phyloP scores from a whole-genome alignment of 2,888 invertebrate species.

The Nephrotoma appendiculata region DNA sequence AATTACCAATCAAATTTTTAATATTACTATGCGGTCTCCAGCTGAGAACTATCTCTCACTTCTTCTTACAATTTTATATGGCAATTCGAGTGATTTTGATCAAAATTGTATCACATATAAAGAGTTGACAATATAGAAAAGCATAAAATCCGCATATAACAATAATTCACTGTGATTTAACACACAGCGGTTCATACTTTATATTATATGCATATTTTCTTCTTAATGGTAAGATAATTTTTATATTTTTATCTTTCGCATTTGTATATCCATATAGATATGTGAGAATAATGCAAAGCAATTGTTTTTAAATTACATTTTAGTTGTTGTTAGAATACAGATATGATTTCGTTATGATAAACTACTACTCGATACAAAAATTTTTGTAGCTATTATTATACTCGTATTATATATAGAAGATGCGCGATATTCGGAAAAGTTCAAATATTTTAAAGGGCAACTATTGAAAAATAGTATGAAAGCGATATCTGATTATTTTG shows the following conservation, averaged over 20 bases:
- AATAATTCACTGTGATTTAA: neutral
- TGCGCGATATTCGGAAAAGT: neutral
- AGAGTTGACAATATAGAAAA: neutral
- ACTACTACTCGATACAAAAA: neutral
- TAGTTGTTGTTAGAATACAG: neutral
- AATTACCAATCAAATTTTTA: no score
- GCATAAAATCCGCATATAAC: neutral
- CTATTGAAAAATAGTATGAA: neutral
- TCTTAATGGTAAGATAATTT: neutral
- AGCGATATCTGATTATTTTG: neutral
- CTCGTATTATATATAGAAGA: neutral
- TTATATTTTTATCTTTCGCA: neutral
- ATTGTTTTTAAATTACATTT: neutral
- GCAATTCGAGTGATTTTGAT: neutral
- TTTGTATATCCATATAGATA: neutral
- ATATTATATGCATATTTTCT: neutral
- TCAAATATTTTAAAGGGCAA: neutral
- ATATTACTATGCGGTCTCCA: neutral
- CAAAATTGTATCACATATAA: neutral
- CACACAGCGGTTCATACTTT: neutral
- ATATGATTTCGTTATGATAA: neutral
- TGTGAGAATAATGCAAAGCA: neutral
- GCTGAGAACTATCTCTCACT: neutral
- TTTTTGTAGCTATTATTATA: no score
- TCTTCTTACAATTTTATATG: neutral